A percentile compares a stretch with the other conserved stretches of the same genome.
Evolutionary conservation across 2,113 vertebrate genomes (phyloP).

Genomic region (Cryptomyrus ogoouensis): DNA sequence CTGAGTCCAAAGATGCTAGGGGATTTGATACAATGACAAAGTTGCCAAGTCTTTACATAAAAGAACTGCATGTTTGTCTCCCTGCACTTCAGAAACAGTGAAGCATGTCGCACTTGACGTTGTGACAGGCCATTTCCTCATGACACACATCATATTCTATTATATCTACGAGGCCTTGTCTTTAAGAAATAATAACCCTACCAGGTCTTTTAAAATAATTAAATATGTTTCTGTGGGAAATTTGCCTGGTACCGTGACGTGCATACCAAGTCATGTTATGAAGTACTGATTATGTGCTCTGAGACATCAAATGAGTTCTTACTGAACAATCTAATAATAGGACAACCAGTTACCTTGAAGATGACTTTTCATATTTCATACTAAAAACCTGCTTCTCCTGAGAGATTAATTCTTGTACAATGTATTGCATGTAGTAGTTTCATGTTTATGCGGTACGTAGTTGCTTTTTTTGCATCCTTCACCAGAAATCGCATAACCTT

Average conservation of each 20-base stretch:
- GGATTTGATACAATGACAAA: not conserved
- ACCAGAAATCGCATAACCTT: not conserved
- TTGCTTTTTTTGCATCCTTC: not conserved
- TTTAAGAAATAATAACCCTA: not conserved
- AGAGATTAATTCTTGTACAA: not conserved
- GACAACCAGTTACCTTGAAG: not conserved
- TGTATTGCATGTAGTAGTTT: not conserved
- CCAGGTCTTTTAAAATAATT: not conserved
- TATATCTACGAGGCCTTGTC: not conserved
- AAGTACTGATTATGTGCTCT: not conserved
- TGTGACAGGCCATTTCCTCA: not conserved
- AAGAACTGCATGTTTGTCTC: not conserved
- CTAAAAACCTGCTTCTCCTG: not conserved
- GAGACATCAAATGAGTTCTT: not conserved
- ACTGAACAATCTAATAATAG: not conserved
- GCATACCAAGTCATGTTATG: not conserved
- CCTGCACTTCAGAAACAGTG: not conserved
- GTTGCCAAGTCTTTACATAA: not conserved
- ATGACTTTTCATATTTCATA: not conserved
- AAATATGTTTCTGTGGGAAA: not conserved
- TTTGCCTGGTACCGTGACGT: not conserved
- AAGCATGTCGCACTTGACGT: not conserved
- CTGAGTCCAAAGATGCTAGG: not conserved
- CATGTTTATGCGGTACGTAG: not conserved
- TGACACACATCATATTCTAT: not conserved